Percentiles rank a stretch among this genome's conserved stretches.
These are phyloP conservation scores for Antheraea assamensis DNA, from an alignment of 2,888 invertebrate genomes.

Conservation along the genomic window DNA sequence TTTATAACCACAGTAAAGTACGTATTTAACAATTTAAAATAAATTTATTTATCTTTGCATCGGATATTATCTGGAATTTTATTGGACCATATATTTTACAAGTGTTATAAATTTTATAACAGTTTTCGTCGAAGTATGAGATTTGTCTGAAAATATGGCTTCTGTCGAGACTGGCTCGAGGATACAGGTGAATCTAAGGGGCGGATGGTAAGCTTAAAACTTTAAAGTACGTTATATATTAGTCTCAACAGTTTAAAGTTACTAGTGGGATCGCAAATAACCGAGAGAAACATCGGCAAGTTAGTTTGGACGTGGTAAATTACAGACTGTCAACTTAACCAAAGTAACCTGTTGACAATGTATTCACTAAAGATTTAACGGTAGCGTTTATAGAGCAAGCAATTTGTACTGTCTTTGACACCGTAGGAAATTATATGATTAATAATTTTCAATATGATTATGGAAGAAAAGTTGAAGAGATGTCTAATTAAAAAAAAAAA, in stretches of 20 bases:
- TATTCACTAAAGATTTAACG: slow-evolving; percentile 63
- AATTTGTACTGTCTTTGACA: slow-evolving; percentile 39
- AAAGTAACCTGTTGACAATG: slow-evolving; percentile 78
- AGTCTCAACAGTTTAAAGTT: slow-evolving; percentile 71
- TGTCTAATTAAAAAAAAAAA: neutral
- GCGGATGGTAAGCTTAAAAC: slow-evolving; percentile 54
- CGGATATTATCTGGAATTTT: neutral
- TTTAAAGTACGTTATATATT: slow-evolving; percentile 67
- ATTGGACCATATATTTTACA: neutral
- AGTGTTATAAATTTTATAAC: slow-evolving; percentile 26
- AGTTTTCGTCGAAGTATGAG: slow-evolving; percentile 37
- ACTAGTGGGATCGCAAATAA: slow-evolving; percentile 70
- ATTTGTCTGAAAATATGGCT: slow-evolving; percentile 46
- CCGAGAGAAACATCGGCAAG: slow-evolving; percentile 62
- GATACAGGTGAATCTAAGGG: slow-evolving; percentile 54
- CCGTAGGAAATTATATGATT: neutral
- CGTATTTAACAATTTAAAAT: too few relatives aligned
- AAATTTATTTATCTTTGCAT: neutral
- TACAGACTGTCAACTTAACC: slow-evolving; percentile 74
- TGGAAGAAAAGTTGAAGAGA: too few relatives aligned
- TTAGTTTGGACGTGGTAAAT: slow-evolving; percentile 69
- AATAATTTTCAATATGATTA: neutral
- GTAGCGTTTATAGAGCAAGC: slow-evolving; percentile 59
- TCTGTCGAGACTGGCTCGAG: slow-evolving; percentile 37
- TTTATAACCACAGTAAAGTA: too few relatives aligned